Evolutionary conservation across 2,113 vertebrate genomes (phyloP).

Genomic region (Sylvietta virens): DNA sequence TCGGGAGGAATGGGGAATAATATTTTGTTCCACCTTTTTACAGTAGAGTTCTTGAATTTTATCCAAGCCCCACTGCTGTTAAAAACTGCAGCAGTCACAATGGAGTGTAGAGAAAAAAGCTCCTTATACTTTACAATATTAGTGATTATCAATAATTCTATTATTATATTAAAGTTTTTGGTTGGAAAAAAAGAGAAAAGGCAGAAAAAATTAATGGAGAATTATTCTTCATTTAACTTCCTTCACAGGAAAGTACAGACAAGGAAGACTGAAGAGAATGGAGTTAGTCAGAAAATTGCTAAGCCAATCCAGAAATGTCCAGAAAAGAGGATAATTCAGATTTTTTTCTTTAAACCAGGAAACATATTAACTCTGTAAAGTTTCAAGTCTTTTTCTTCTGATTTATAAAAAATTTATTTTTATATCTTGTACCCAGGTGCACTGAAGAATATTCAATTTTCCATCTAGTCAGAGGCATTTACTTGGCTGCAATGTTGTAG

Average conservation of each 20-base stretch:
- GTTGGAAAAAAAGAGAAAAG: rapidly evolving
- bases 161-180: background rate
- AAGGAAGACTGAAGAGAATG: background rate
- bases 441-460: background rate
- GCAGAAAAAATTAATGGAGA: background rate
- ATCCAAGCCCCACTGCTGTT: background rate
- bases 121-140: background rate
- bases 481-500: background rate
- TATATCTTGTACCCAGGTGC: background rate
- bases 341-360: background rate
- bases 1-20: background rate
- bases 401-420: background rate
- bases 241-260: background rate
- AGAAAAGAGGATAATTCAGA: background rate
- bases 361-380: background rate
- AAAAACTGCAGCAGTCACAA: background rate
- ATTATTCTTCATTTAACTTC: background rate
- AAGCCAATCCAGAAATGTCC: background rate
- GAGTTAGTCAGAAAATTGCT: background rate
- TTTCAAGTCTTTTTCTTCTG: background rate
- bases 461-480: rapidly evolving
- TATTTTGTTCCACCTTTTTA: background rate
- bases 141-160: background rate
- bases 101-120: background rate
- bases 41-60: background rate